Evolutionary conservation across 2,797 vertebrate species (phyloP).

Genomic region (Mastacembelus armatus): DNA sequence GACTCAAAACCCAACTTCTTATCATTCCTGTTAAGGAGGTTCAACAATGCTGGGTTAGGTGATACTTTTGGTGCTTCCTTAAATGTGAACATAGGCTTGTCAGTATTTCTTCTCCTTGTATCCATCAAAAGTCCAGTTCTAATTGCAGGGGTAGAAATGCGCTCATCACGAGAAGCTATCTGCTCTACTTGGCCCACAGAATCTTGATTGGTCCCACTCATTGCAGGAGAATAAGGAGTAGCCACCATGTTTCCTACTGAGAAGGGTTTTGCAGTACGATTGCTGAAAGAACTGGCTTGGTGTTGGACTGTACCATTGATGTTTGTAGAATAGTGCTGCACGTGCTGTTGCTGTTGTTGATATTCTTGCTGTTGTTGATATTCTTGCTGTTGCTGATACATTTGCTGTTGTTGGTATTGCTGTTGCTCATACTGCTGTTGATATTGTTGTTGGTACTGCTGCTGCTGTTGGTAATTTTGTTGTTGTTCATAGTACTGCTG

Average conservation of each 20-base stretch:
- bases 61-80: slow-evolving; percentile 93
- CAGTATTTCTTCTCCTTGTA: slow-evolving; percentile 84
- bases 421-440: slow-evolving; percentile 75
- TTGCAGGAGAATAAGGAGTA: slow-evolving; percentile 82
- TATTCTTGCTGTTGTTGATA: slow-evolving; percentile 70
- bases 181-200: slow-evolving; percentile 86
- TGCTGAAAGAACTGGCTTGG: slow-evolving; percentile 81
- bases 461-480: slow-evolving; percentile 66
- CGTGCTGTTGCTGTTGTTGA: slow-evolving; percentile 78
- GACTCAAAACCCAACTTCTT: slow-evolving; percentile 92
- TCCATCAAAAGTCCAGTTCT: slow-evolving; percentile 92
- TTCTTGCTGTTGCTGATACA: slow-evolving; percentile 75
- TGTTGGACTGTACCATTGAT: slow-evolving; percentile 87
- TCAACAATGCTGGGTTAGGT: slow-evolving; percentile 93
- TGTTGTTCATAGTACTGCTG: slow-evolving; percentile 80
- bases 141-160: slow-evolving; percentile 94
- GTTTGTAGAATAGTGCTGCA: slow-evolving; percentile 80
- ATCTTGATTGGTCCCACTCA: slow-evolving; percentile 85
- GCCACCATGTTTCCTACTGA: slow-evolving; percentile 80
- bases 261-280: slow-evolving; percentile 92
- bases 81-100: slow-evolving; percentile 97
- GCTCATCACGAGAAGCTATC: slow-evolving; percentile 96
- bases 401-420: slow-evolving; percentile 74
- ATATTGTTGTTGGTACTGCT: slow-evolving; percentile 63
- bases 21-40: slow-evolving; percentile 89